Base-by-base conservation (phyloP, 2,113 vertebrate genomes). In the Gila orcuttii region DNA sequence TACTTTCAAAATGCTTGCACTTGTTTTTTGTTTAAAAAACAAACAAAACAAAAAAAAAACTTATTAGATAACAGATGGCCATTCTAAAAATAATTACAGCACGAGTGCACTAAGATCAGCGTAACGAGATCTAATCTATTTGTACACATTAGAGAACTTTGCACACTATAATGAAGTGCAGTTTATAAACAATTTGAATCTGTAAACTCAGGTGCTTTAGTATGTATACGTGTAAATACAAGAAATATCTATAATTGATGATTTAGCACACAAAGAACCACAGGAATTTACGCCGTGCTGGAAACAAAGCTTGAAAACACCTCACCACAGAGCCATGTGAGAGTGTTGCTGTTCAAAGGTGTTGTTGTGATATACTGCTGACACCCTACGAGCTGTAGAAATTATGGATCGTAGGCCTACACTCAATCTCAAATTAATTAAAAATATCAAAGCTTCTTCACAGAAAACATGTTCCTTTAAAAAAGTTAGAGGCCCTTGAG, bases 271-370 rank as follows among this genome's bases (percentile, higher is more conserved):
- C 1, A 31, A 69, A 50, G 28, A 47, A 71, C 19, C 50, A 23
- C 74, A 73, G 39, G 85, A 79, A 85, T 85, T 85, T 28, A 50
- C 4, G n/a, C 62, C 52, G 62, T 83, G 69, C 45, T 85, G 87
- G 45, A 88, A 90, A 90, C 81, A 91, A 91, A 89, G 88, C 90
- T 89, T 89, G 85, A 82, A 93, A 93, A 91, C 91, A 91, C 87
- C 90, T 75, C 28, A 52, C 91, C 90, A 92, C 91, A 87, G 33
- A 62, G 86, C 76, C 25, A 85, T 74, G 73, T 88, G 59, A 86
- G 6, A 50, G 85, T 86, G 90, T 90, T 79, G 87, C 85, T 81
- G 68, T n/a, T 59, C 74, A 55, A 12, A 62, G 28, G 25, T 66
- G 39, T 28, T 68, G 62, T 33, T 82, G 60, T 81, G 59, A 19